Conservation (phyloP, 2,113 vertebrate species). For the Alethe castanea region DNA sequence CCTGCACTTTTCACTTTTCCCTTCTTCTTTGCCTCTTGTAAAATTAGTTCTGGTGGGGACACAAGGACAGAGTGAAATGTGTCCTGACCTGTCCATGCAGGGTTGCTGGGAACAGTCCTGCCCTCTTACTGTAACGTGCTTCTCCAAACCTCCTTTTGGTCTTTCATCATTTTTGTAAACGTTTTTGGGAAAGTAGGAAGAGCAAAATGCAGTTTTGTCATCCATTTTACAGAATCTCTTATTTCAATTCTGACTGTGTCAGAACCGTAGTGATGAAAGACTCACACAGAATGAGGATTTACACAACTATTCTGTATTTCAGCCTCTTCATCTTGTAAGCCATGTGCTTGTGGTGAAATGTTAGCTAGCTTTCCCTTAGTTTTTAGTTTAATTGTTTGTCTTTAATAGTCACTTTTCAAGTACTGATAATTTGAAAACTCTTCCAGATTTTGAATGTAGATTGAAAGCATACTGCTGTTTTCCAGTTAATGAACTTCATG, state of each 20-base stretch:
- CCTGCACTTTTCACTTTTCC: not conserved
- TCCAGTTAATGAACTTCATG: not conserved
- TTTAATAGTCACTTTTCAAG: not conserved
- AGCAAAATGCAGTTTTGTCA: not conserved
- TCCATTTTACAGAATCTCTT: not conserved
- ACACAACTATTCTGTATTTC: not conserved
- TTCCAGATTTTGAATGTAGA: not conserved
- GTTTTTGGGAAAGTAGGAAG: not conserved
- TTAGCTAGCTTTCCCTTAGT: not conserved
- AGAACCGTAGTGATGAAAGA: not conserved
- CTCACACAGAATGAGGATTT: not conserved
- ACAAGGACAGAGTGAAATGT: not conserved
- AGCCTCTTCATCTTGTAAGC: not conserved
- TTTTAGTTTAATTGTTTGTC: not conserved
- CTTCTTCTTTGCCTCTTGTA: not conserved
- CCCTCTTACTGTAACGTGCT: not conserved
- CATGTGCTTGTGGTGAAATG: not conserved
- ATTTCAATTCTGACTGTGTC: not conserved
- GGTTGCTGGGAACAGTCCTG: not conserved
- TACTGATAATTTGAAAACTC: not conserved
- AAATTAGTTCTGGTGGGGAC: not conserved
- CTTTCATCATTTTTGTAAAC: not conserved
- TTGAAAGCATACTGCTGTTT: not conserved
- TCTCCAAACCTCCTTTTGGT: not conserved
- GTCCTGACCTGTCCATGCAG: not conserved